These are phyloP conservation scores for Crax fasciolata DNA, from an alignment of 2,797 vertebrate species.

Conservation along the genomic window DNA sequence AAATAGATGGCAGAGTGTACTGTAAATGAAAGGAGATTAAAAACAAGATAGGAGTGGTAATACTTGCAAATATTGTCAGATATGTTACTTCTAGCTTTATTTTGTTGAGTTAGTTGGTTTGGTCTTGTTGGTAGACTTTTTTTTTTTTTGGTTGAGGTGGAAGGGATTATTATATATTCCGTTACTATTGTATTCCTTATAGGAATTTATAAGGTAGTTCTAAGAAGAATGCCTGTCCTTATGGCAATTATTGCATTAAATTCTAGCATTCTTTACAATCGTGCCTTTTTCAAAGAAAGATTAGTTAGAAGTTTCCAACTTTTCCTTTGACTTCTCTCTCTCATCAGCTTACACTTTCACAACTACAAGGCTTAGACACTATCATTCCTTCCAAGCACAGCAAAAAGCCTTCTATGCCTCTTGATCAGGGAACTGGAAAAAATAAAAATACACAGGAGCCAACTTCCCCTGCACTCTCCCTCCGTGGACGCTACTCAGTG, in stretches of 20 bases:
- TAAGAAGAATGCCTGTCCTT: background rate
- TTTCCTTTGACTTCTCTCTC: background rate
- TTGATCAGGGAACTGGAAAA: background rate
- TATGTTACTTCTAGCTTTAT: background rate
- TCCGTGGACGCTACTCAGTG: background rate
- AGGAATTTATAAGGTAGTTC: background rate
- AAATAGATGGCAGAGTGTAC: background rate
- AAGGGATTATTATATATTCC: background rate
- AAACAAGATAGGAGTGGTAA: background rate
- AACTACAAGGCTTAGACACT: background rate
- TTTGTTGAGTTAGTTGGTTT: too few species aligned
- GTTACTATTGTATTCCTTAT: background rate
- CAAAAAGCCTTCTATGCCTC: background rate
- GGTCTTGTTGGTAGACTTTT: too few species aligned
- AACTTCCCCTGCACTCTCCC: background rate
- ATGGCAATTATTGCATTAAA: background rate
- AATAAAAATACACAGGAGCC: background rate
- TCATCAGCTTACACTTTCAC: background rate
- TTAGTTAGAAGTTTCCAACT: background rate
- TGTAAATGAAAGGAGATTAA: background rate
- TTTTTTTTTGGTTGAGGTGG: too few species aligned
- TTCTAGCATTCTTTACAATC: background rate
- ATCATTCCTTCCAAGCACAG: background rate
- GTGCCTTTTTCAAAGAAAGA: background rate
- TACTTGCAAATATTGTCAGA: background rate